A percentile compares a stretch with the other conserved stretches of the same genome.
Conservation (phyloP, 1,140 invertebrate genomes). For the Teleopsis dalmanni region DNA sequence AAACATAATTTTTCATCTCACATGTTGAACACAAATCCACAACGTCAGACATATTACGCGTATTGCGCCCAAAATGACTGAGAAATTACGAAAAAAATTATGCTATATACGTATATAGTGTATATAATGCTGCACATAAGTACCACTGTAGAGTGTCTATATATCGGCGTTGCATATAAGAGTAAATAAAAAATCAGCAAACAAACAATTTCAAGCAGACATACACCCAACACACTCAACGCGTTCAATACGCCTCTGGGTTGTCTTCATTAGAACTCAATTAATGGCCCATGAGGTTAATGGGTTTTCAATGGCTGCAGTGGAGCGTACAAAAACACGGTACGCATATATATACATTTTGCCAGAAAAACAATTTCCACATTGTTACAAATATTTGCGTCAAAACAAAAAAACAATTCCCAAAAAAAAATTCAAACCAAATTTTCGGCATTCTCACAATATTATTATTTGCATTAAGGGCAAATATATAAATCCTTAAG, state of each 20-base stretch:
- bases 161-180: too few relatives aligned
- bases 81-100: neutral
- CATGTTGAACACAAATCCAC: neutral
- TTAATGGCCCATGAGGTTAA: conserved; percentile 2
- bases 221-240: neutral
- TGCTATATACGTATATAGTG: neutral
- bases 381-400: too few relatives aligned
- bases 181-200: neutral
- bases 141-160: too few relatives aligned
- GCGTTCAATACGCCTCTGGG: neutral
- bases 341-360: too few relatives aligned
- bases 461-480: too few relatives aligned
- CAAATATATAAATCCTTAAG: too few relatives aligned
- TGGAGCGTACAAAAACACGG: too few relatives aligned
- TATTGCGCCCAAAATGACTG: neutral
- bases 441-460: too few relatives aligned
- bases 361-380: too few relatives aligned
- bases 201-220: neutral
- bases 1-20: neutral
- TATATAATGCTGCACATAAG: neutral
- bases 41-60: neutral
- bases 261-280: neutral
- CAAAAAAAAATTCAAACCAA: too few relatives aligned
- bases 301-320: conserved; percentile 1
- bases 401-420: too few relatives aligned